Base-by-base conservation (phyloP, 2,113 vertebrate species). In the Esox niger region DNA sequence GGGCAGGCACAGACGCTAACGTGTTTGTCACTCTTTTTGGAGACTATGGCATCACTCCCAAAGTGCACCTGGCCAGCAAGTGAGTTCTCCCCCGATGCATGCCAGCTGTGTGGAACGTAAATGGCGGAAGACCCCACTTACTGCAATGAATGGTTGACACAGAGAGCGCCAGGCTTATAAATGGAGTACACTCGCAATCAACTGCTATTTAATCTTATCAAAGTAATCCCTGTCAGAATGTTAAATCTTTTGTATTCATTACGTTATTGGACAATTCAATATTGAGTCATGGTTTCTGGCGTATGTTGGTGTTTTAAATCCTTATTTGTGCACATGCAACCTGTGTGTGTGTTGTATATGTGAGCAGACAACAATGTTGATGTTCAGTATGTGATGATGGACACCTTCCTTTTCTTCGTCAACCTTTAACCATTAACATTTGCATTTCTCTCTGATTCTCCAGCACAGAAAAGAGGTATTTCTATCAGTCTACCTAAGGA, bases 11-110 rank as follows among this genome's bases (percentile, higher is more conserved):
- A 0, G 95, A 99, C 0, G 97, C 97, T 63, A 98, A 98, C 0
- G 93, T 99, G 67, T 99, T 99, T 81, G 93, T 98, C 73, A 97
- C 94, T 13, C 90, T 99, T 64, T 98, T 94, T 65, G 97, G 97
- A 87, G 95, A 98, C 6, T 92, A 88, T n/a, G 97, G 97, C 6
- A 91, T 97, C 59, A 93, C 95, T 23, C 96, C 97, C 52, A 99
- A 99, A 84, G 93, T 95, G 78, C 96, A 98, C 65, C 93, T 99
- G 83, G 95, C 95, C 62, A 98, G 96, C 97, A 98, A 98, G 97
- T 98, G 82, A 94, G 97, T 94, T 82, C 13, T 25, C 26, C 32
- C 26, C 21, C 31, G 27, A 13, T 15, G 27, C 27, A 31, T 29
- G 13, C 15, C 17, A 29, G 27, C 26, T 59, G 26, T 59, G 25